Conservation (phyloP, 2,797 vertebrate genomes). For the Hephaestus fuliginosus region DNA sequence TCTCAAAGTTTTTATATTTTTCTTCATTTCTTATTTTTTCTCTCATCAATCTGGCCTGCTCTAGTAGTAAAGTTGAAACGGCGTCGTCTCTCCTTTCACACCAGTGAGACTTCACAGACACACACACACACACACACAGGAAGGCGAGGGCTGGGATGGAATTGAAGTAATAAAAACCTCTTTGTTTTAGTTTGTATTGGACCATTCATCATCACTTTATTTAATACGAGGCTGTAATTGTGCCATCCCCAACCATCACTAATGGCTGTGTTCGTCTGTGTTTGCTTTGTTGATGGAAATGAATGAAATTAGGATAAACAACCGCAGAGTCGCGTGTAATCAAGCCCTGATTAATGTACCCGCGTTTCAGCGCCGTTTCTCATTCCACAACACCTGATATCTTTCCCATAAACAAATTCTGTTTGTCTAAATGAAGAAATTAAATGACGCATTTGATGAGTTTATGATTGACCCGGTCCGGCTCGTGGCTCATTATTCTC, state of each 20-base stretch:
- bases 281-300: slow-evolving; percentile 99
- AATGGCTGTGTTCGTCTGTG: slow-evolving; percentile 91
- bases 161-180: slow-evolving; percentile 90
- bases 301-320: slow-evolving; percentile 99
- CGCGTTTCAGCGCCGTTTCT: slow-evolving; percentile 94
- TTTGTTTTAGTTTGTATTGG: slow-evolving; percentile 92
- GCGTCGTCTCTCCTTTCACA: slow-evolving; percentile 66
- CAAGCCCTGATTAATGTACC: slow-evolving; percentile 99
- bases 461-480: slow-evolving; percentile 99
- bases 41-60: slow-evolving; percentile 61
- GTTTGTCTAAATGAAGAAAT: slow-evolving; percentile 99
- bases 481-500: slow-evolving; percentile 94
- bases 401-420: slow-evolving; percentile 99
- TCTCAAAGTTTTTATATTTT: slow-evolving; percentile 53
- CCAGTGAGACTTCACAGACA: slow-evolving; percentile 59
- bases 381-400: slow-evolving; percentile 99
- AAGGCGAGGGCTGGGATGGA: slow-evolving; percentile 73
- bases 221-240: slow-evolving; percentile 91
- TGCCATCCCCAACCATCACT: slow-evolving; percentile 89
- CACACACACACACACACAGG: slow-evolving; percentile 34
- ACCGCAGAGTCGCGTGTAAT: slow-evolving; percentile 97
- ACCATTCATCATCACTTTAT: slow-evolving; percentile 95
- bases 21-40: slow-evolving; percentile 24
- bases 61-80: slow-evolving; percentile 71
- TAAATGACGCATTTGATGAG: slow-evolving; percentile 99